phyloP scores from a whole-genome alignment of 2,113 vertebrate species.

The Theropithecus gelada region DNA sequence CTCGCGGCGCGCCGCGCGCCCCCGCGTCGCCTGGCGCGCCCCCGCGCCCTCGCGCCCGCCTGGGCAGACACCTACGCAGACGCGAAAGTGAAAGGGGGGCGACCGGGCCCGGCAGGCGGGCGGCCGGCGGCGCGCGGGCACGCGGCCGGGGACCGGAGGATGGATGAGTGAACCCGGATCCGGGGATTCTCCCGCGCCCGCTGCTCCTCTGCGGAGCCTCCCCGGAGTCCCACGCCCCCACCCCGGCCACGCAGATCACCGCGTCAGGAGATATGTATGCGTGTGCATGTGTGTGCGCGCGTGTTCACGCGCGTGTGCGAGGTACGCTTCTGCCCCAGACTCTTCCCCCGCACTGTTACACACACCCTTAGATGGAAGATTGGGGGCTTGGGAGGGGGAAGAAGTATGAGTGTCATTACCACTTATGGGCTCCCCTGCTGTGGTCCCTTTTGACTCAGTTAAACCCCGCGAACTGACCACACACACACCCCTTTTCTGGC shows the following conservation, averaged over 20 bases:
- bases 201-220: not conserved
- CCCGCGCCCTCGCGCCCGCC: conserved; percentile 50
- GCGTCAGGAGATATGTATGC: not conserved
- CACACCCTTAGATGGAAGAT: not conserved
- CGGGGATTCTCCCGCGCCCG: not conserved
- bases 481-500: not conserved
- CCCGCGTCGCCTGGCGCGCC: conserved; percentile 48
- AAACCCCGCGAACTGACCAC: not conserved
- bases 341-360: not conserved
- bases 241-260: not conserved
- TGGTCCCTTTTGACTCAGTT: not conserved
- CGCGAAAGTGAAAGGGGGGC: conserved; percentile 70
- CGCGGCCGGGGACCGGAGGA: not conserved
- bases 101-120: not conserved
- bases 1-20: conserved; percentile 26
- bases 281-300: not conserved
- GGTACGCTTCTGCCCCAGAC: not conserved
- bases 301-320: not conserved
- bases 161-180: rapidly evolving
- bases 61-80: conserved; percentile 68
- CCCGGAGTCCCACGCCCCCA: not conserved
- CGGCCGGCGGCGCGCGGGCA: not conserved
- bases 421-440: not conserved
- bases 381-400: rapidly evolving
- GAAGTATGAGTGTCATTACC: not conserved